Percentiles rank a stretch among this genome's conserved stretches.
Evolutionary conservation across 2,888 invertebrate genomes (phyloP).

Genomic region (Cosmorhoe ocellata): DNA sequence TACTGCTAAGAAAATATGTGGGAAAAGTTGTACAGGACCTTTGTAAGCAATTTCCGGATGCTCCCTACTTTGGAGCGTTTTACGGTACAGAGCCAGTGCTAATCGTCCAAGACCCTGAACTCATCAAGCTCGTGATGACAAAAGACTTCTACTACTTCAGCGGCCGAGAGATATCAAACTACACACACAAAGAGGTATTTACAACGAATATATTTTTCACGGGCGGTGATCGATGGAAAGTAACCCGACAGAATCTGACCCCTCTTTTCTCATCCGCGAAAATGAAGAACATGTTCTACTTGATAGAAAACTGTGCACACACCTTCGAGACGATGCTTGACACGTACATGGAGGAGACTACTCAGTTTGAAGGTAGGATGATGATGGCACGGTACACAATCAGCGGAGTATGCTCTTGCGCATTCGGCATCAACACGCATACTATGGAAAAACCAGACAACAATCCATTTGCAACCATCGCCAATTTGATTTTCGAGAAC

Average conservation of each 20-base stretch:
- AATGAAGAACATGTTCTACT: constrained; percentile 65
- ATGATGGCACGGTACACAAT: constrained; percentile 55
- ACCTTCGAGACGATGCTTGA: constrained; percentile 50
- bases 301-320: constrained; percentile 49
- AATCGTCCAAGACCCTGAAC: constrained; percentile 56
- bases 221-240: constrained; percentile 61
- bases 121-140: constrained; percentile 53
- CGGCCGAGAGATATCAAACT: constrained; percentile 51
- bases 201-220: constrained; percentile 51
- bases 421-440: constrained; percentile 58
- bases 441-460: constrained; percentile 41
- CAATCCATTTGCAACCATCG: constrained; percentile 50
- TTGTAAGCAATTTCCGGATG: constrained; percentile 49
- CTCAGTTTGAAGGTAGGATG: constrained; percentile 41
- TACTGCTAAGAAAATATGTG: constrained; percentile 44
- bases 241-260: constrained; percentile 58
- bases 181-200: constrained; percentile 46
- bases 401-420: constrained; percentile 57
- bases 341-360: constrained; percentile 31
- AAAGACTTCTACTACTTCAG: constrained; percentile 65
- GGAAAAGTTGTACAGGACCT: constrained; percentile 43
- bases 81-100: constrained; percentile 61
- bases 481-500: constrained; percentile 45
- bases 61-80: constrained; percentile 56
- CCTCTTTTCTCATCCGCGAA: constrained; percentile 62